Percentiles rank a stretch among this genome's conserved stretches.
These are phyloP conservation scores for Podarcis cretensis DNA, from an alignment of 2,113 vertebrate genomes.

Conservation along the genomic window DNA sequence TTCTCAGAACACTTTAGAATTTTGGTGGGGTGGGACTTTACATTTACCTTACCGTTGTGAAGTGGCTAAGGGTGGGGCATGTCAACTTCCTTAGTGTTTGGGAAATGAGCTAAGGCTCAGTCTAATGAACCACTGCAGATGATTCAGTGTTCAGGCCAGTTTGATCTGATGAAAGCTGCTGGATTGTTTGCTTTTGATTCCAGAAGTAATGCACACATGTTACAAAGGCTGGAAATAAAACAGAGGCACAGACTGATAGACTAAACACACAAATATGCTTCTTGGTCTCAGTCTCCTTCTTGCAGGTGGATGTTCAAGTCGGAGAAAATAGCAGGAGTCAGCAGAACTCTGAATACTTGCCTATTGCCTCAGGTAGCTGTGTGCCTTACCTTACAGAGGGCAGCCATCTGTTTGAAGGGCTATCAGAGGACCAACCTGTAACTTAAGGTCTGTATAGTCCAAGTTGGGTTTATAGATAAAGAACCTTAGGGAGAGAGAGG, in stretches of 20 bases:
- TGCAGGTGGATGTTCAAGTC: neutral
- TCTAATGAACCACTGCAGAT: conserved; percentile 3
- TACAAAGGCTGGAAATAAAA: neutral
- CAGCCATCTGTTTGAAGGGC: neutral
- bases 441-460: neutral
- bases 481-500: neutral
- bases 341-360: neutral
- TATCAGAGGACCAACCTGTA: neutral
- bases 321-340: neutral
- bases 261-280: neutral
- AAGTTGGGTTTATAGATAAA: neutral
- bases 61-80: too few species aligned
- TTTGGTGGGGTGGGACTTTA: too few species aligned
- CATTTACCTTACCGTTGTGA: too few species aligned
- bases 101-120: conserved; percentile 4
- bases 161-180: neutral
- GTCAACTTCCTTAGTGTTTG: conserved; percentile 11
- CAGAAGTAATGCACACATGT: neutral
- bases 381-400: neutral
- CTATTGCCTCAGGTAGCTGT: neutral
- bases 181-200: conserved; percentile 7
- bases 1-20: too few species aligned
- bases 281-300: neutral
- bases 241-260: neutral
- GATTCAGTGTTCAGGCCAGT: neutral